Evolutionary conservation across 2,888 invertebrate species (phyloP), one percentile per base, ranked within the genome.

Genomic region (Cylloceria caligata): DNA sequence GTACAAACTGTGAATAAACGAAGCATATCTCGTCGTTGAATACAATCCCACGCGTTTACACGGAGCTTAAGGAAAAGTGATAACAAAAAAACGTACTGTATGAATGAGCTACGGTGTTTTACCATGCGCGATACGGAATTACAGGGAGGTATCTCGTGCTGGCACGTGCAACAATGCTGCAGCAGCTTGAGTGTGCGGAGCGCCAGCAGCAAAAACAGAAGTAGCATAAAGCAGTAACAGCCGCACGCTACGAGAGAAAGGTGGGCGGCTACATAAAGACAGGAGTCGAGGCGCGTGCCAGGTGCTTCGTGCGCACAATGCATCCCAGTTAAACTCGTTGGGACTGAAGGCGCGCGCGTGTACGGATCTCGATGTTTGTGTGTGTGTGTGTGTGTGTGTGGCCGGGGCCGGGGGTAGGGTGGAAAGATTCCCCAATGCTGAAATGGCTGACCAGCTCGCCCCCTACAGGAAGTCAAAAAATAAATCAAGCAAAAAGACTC

Each of bases 281-380:
- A 87, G 88, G 84, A 87, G 72, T 71, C 75, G 64, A 71, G 83
- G 90, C 90, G 90, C 91, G 91, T 91, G 92, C 92, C 92, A 92
- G 92, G 91, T 92, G 91, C 90, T 90, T 89, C 88, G 87, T 85
- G 87, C 86, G 84, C 86, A 87, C 89, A 90, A 89, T 91, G 90
- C 90, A 89, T 90, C 89, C 89, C 57, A 90, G 89, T 90, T 88
- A 85, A 85, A 86, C 78, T 81, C 49, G 80, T 73, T 64, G 65
- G 82, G 75, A 60, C 68, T 34, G 30, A 60, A 34, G 30, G 30
- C 16, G 34, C 9, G 60, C 34, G 60, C 30, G 36, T 60, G 6
- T 7, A 9, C 60, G 60, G 6, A 57, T n/a, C 6, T 7, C 34
- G 16, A 19, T 60, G n/a, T 60, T 34, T 19, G 60, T 19, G 60